Evolutionary conservation across 2,113 vertebrate species (phyloP).

Genomic region (Macroglossus sobrinus): DNA sequence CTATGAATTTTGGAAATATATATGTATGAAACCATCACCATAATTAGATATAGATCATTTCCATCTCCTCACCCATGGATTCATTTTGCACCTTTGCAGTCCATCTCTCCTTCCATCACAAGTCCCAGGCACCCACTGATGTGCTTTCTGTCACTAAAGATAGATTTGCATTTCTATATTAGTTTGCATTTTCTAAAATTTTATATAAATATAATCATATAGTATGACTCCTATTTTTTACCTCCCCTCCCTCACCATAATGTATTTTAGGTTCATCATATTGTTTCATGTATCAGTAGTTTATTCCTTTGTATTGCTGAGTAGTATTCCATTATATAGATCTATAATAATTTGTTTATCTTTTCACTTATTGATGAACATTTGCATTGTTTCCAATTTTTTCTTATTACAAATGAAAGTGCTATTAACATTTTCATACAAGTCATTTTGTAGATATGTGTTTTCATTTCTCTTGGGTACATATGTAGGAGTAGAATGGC

Average conservation of each 20-base stretch:
- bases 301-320: background rate
- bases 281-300: background rate
- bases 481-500: background rate
- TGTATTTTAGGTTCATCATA: background rate
- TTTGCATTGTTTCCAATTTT: background rate
- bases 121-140: background rate
- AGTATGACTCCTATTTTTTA: background rate
- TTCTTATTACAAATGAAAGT: background rate
- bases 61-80: background rate
- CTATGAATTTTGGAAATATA: background rate
- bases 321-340: background rate
- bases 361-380: background rate
- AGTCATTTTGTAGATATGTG: background rate
- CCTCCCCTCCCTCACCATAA: background rate
- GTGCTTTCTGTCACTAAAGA: background rate
- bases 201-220: background rate
- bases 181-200: constrained; percentile 20
- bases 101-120: background rate
- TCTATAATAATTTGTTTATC: background rate
- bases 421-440: background rate
- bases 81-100: background rate
- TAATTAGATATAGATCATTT: background rate
- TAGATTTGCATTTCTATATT: constrained; percentile 1
- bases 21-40: background rate
- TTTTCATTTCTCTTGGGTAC: constrained; percentile 16